Conservation (phyloP, 2,797 vertebrate genomes). For the Falco berigora region DNA sequence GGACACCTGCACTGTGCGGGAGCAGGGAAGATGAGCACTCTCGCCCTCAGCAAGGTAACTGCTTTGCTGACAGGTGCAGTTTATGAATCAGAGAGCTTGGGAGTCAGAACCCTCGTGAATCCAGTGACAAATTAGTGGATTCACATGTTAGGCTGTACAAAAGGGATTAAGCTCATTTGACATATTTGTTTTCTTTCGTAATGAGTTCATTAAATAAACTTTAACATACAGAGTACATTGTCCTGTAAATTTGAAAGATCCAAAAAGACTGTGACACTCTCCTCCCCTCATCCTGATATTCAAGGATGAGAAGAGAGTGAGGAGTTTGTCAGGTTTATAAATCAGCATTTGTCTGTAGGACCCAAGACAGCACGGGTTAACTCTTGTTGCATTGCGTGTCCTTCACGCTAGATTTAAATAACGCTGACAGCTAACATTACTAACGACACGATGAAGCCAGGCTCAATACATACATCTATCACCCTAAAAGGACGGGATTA, state of each 20-base stretch:
- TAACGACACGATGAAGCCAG: neutral
- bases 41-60: neutral
- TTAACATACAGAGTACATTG: neutral
- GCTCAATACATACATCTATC: neutral
- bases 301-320: neutral
- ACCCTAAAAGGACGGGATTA: neutral
- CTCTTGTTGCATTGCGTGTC: fast-evolving
- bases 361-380: neutral
- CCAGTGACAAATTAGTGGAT: neutral
- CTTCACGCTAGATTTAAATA: neutral
- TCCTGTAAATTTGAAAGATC: neutral
- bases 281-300: neutral
- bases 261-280: neutral
- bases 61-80: neutral
- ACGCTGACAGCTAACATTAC: fast-evolving
- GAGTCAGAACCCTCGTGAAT: neutral
- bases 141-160: neutral
- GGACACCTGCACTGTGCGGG: fast-evolving
- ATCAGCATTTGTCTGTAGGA: neutral
- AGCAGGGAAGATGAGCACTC: neutral
- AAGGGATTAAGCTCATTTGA: neutral
- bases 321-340: neutral
- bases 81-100: neutral
- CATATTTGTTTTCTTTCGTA: neutral
- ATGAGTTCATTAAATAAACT: neutral